A percentile compares a stretch with the other conserved stretches of the same genome.
phyloP scores from a whole-genome alignment of 2,113 vertebrate species.

The Ciconia stormi region DNA sequence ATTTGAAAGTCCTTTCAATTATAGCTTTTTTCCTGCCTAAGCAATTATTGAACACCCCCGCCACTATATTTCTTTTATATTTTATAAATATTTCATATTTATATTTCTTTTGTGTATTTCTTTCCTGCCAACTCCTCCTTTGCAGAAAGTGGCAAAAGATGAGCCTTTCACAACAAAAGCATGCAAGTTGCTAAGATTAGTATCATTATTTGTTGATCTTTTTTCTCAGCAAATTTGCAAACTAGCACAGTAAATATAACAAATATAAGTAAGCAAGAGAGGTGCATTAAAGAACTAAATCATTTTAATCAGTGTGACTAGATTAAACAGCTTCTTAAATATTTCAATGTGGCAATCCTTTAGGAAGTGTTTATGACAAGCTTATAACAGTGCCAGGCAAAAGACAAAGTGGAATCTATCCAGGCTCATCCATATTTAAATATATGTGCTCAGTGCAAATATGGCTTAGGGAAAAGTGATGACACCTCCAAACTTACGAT shows the following conservation, averaged over 20 bases:
- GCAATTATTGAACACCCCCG: not conserved
- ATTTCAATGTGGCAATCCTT: slow-evolving; percentile 65
- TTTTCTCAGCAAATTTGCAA: slow-evolving; percentile 7
- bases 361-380: slow-evolving; percentile 71
- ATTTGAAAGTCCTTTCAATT: not conserved
- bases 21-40: not conserved
- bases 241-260: not conserved
- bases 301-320: slow-evolving; percentile 56
- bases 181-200: not conserved
- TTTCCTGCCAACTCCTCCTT: not conserved
- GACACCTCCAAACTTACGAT: slow-evolving; percentile 48
- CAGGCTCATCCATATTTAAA: slow-evolving; percentile 73
- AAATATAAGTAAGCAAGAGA: not conserved
- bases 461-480: not conserved
- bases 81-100: slow-evolving; percentile 55
- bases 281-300: slow-evolving; percentile 33
- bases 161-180: slow-evolving; percentile 14
- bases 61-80: slow-evolving; percentile 18
- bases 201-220: slow-evolving; percentile 16
- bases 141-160: slow-evolving; percentile 5
- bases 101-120: slow-evolving; percentile 17
- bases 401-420: slow-evolving; percentile 69
- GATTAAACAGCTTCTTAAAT: slow-evolving; percentile 66
- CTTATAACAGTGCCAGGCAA: slow-evolving; percentile 63
- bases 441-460: slow-evolving; percentile 43